A percentile compares a stretch with the other conserved stretches of the same genome.
These are phyloP conservation scores for Avahi laniger DNA, from an alignment of 2,797 vertebrate genomes.

Conservation along the genomic window DNA sequence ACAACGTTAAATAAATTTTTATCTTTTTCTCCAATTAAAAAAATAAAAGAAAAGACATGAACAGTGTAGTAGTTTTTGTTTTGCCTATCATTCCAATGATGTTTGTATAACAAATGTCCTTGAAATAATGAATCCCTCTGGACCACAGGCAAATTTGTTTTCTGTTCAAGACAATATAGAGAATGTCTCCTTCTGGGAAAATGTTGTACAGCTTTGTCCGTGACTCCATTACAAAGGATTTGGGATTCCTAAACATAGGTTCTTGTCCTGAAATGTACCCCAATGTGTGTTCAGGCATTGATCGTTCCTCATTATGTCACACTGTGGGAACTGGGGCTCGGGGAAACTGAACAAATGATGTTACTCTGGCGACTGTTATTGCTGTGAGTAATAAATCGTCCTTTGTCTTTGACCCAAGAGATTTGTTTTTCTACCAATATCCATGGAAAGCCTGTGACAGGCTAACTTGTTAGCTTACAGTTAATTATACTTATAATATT, in stretches of 20 bases:
- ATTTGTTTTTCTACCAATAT: not conserved
- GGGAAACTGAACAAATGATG: not conserved
- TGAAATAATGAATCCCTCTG: not conserved
- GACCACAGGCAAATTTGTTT: not conserved
- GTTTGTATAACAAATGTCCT: not conserved
- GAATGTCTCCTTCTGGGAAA: not conserved
- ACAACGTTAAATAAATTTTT: not conserved
- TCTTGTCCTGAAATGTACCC: not conserved
- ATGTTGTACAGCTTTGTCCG: not conserved
- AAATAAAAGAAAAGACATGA: not conserved
- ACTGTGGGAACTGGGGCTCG: not conserved
- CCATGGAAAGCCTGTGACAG: not conserved
- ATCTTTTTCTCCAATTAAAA: not conserved
- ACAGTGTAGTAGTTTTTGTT: not conserved
- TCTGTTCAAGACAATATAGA: not conserved
- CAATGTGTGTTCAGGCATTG: not conserved
- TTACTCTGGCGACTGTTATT: not conserved
- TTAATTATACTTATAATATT: not conserved
- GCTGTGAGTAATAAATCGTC: not conserved
- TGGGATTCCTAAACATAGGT: not conserved
- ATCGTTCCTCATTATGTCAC: not conserved
- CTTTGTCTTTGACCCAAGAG: not conserved
- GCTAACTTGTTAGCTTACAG: not conserved
- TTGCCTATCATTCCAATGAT: not conserved
- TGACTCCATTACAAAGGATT: not conserved